Percentiles rank a stretch among this genome's conserved stretches.
Evolutionary conservation across 2,888 invertebrate genomes (phyloP).

Genomic region (Smittia aterrima): DNA sequence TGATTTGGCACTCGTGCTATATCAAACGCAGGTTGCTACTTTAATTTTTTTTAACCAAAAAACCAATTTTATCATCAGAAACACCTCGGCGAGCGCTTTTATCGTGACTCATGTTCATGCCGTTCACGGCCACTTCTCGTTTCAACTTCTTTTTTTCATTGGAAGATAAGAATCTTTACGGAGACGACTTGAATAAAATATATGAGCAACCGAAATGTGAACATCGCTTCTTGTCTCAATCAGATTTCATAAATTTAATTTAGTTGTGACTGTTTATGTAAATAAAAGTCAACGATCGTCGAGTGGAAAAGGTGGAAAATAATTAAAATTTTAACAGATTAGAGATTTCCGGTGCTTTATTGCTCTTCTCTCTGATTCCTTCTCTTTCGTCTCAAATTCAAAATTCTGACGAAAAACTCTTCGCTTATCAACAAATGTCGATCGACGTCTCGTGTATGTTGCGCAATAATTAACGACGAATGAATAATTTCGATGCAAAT

Average conservation of each 20-base stretch:
- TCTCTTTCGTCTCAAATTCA: background rate
- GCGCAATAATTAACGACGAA: conserved; percentile 18
- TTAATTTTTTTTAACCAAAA: background rate
- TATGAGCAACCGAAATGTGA: background rate
- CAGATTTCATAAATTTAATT: background rate
- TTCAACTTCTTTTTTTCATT: background rate
- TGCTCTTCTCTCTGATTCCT: background rate
- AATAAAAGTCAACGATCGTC: background rate
- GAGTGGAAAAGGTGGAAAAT: background rate
- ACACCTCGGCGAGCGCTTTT: background rate
- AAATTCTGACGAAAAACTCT: background rate
- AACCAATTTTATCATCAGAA: background rate
- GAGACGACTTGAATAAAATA: conserved; percentile 8
- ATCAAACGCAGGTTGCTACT: conserved; percentile 32
- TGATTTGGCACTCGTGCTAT: conserved; percentile 41
- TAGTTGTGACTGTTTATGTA: background rate
- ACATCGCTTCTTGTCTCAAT: background rate
- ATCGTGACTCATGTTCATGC: background rate
- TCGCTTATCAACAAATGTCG: background rate
- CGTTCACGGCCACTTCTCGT: background rate
- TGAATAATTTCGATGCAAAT: conserved; percentile 17
- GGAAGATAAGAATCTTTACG: background rate
- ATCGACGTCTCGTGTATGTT: background rate
- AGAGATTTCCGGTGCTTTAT: conserved; percentile 29
- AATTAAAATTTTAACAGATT: conserved; percentile 23